Base-by-base conservation (phyloP, 2,113 vertebrate genomes). In the Lycocorax pyrrhopterus region DNA sequence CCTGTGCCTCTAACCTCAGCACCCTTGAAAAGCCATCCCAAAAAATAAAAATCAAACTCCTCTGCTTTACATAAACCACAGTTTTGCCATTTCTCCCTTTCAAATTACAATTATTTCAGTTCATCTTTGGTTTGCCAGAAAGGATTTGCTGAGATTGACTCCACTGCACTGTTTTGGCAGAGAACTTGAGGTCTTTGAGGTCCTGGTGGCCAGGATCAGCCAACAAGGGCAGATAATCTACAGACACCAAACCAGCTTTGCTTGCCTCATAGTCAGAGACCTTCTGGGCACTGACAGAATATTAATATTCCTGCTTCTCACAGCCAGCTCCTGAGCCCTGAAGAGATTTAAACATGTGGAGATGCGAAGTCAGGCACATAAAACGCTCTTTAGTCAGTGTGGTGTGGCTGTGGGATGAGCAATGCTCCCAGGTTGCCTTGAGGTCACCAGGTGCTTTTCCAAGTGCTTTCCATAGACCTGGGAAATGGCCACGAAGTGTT, bases 1-100 rank as follows among this genome's bases (percentile, higher is more conserved):
- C 33, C 80, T 39, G 76, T 87, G 91, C 86, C 92, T 91, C 59
- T 71, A 81, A 92, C 80, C 90, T 92, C 94, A 71, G 13, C 23
- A 86, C 26, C 60, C 68, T 81, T 84, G 56, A 84, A 64, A 84
- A 90, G 29, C 39, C 47, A 52, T 18, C 55, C 47, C 14, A 3
- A 62, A 47, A 41, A 55, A 19, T 12, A 51, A 43, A 56, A 39
- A 35, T 15, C 27, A n/a, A 71, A 29, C 21, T 51, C 51, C 67
- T 83, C 53, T 80, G 37, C 47, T 92, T 90, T 66, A 59, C 46
- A 80, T 69, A 75, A 72, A 53, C 6, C 43, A 10, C 18, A 59
- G 13, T 78, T 39, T 41, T 87, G n/a, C n/a, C 44, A 51, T 59
- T 92, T 86, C 47, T 81, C 11, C 46, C 12, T 75, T 69, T 80